Percentiles rank a stretch among this genome's conserved stretches.
phyloP scores from a whole-genome alignment of 2,113 vertebrate species.

The Bettongia penicillata region DNA sequence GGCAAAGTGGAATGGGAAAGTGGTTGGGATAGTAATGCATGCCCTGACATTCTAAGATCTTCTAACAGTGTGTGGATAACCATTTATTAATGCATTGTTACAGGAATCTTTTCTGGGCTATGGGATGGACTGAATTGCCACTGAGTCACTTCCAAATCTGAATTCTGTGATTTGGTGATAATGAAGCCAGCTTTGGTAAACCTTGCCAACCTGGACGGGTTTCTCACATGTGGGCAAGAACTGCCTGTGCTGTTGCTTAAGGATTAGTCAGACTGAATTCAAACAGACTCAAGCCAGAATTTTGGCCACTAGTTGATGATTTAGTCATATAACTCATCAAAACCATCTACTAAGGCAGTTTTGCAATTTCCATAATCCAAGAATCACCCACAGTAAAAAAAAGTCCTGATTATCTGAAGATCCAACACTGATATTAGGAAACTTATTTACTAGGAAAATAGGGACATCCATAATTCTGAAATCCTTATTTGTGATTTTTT shows the following conservation, averaged over 20 bases:
- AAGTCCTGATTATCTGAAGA: not conserved
- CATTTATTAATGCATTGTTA: not conserved
- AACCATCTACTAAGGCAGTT: not conserved
- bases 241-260: not conserved
- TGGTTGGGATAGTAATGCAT: not conserved
- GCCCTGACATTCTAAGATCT: too few relatives aligned
- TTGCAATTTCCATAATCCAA: not conserved
- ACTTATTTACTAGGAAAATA: not conserved
- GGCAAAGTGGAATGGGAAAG: not conserved
- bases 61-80: not conserved
- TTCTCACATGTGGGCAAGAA: not conserved
- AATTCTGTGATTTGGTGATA: not conserved
- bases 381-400: not conserved
- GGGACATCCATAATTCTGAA: not conserved
- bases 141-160: not conserved
- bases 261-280: not conserved
- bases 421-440: not conserved
- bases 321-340: not conserved
- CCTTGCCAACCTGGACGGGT: not conserved
- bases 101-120: not conserved
- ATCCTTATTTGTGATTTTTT: slow-evolving; percentile 18
- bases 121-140: not conserved
- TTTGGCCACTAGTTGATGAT: not conserved
- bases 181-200: not conserved
- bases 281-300: not conserved